Evolutionary conservation across 2,888 invertebrate species (phyloP), one percentile per base, ranked within the genome.

Genomic region (Galerucella pusilla): DNA sequence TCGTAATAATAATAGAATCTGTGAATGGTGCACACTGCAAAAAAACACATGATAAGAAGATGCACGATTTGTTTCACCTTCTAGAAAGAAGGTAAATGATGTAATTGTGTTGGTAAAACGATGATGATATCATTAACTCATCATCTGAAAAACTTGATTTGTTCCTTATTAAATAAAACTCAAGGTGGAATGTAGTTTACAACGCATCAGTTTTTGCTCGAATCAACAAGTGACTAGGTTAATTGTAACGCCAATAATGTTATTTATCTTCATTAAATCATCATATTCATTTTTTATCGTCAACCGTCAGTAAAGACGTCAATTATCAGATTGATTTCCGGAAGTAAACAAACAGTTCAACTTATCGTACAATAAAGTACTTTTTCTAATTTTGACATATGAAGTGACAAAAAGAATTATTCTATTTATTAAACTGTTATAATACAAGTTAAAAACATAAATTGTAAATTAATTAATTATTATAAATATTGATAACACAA

Each of bases 41-140:
- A 74, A 77, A 75, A 70, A 61, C 46, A 12, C 35, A 60, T 61
- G 20, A 66, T 54, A 64, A 54, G 68, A 75, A 64, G 65, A 42
- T 71, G 54, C 74, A 76, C 79, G 75, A 77, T 79, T 80, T 80
- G 76, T 78, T 81, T 77, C 78, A 80, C 78, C 80, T 81, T 76
- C 78, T 77, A 54, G 73, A 70, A 67, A 76, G 74, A 78, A 77
- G 77, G 75, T 79, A 77, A 20, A 75, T 81, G 81, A 81, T 80
- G 81, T 81, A 80, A 81, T 80, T 79, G 77, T 73, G 77, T 77
- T 79, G 78, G 74, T 74, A 76, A 79, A 81, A 81, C 68, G 79
- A 80, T 81, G 79, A 80, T 81, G 81, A 81, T 81, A 80, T 81
- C 81, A 81, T 79, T 81, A 81, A 77, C 75, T 69, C 75, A 77